These are phyloP conservation scores for Paelopatides confundens DNA, from an alignment of 53 echinoderm and acorn worm species.

Conservation along the genomic window DNA sequence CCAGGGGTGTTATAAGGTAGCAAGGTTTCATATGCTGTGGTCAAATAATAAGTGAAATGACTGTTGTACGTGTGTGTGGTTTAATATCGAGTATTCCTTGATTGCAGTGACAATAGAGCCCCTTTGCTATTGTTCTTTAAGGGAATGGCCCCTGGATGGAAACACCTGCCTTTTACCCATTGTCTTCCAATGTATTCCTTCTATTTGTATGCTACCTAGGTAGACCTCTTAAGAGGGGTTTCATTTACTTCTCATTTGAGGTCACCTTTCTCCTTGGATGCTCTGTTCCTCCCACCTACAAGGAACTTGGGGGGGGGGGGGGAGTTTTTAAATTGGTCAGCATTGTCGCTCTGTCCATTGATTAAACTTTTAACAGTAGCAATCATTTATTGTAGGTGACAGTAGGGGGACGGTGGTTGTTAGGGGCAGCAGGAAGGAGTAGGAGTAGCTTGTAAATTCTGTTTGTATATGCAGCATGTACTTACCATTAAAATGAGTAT, in stretches of 20 bases:
- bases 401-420: background rate
- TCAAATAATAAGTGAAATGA: no score
- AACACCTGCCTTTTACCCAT: background rate
- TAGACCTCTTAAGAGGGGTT: background rate
- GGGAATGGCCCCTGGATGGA: background rate
- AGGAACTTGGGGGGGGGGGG: no score
- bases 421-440: background rate
- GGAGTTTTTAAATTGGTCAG: background rate
- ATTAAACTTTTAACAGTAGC: background rate
- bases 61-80: no score
- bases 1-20: no score
- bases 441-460: background rate
- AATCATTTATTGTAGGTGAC: background rate
- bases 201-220: no score
- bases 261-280: background rate
- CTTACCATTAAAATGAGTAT: slow-evolving; percentile 22
- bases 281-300: no score
- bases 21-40: no score
- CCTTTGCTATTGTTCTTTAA: background rate
- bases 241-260: background rate
- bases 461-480: slow-evolving; percentile 39
- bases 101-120: background rate
- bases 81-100: no score
- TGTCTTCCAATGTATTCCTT: background rate
- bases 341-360: no score